Evolutionary conservation across 1,140 invertebrate genomes (phyloP).

Genomic region (Drosophila auraria): DNA sequence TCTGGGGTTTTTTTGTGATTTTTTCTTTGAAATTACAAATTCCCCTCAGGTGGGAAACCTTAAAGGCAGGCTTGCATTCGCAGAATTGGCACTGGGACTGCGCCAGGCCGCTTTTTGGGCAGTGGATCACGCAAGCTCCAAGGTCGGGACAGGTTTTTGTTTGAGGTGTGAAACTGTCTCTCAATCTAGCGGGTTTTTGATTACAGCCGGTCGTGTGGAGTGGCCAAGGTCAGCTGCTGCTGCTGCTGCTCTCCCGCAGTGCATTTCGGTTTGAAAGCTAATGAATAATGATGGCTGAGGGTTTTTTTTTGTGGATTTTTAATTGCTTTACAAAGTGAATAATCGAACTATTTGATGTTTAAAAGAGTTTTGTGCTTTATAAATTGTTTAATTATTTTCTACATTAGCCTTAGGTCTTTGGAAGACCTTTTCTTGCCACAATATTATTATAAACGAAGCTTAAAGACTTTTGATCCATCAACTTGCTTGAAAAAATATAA

Average conservation of each 20-base stretch:
- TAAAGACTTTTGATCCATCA: no score
- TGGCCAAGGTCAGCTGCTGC: constrained; percentile 25
- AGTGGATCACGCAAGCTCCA: constrained; percentile 57
- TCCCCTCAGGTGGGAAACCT: constrained; percentile 51
- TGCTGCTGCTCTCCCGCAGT: constrained; percentile 33
- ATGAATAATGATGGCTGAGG: constrained; percentile 5
- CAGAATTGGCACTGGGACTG: constrained; percentile 45
- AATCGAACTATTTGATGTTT: neutral
- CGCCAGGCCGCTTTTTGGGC: constrained; percentile 34
- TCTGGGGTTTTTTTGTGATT: constrained; percentile 23
- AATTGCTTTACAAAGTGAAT: neutral
- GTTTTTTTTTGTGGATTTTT: neutral
- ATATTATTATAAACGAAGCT: neutral
- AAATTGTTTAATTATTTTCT: no score
- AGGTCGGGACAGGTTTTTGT: constrained; percentile 67
- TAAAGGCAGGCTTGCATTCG: constrained; percentile 42
- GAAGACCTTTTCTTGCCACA: neutral
- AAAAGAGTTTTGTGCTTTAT: no score
- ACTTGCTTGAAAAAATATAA: neutral
- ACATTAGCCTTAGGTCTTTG: no score
- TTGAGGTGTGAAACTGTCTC: constrained; percentile 23
- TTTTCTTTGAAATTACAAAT: constrained; percentile 35
- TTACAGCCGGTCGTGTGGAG: constrained; percentile 23
- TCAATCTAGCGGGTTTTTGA: constrained; percentile 58
- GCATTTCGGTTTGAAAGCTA: constrained; percentile 19